Percentiles rank a stretch among this genome's conserved stretches.
phyloP scores from a whole-genome alignment of 2,888 invertebrate genomes.

The Sphaerophoria rueppellii region DNA sequence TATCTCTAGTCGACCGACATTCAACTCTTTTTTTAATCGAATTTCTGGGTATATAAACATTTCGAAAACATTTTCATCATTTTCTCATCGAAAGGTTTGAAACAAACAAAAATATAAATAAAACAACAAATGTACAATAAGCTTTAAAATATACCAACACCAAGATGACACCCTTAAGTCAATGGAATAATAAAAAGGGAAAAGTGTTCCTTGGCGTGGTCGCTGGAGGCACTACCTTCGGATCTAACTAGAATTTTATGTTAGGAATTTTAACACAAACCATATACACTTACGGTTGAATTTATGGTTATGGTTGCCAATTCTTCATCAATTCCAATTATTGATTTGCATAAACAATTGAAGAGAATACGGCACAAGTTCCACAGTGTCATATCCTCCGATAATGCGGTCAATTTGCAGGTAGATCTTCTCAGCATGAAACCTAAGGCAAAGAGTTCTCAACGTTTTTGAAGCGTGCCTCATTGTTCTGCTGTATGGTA shows the following conservation, averaged over 20 bases:
- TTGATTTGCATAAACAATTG: no score
- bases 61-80: slow-evolving; percentile 29
- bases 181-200: slow-evolving; percentile 22
- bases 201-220: slow-evolving; percentile 16
- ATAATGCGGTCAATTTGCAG: no score
- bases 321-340: no score
- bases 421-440: no score
- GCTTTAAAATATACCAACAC: slow-evolving; percentile 6
- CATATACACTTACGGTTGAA: not conserved
- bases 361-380: no score
- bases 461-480: no score
- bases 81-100: slow-evolving; percentile 30
- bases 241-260: not conserved
- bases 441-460: no score
- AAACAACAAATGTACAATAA: slow-evolving; percentile 15
- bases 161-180: slow-evolving; percentile 15
- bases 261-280: slow-evolving; percentile 2
- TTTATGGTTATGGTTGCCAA: slow-evolving; percentile 3
- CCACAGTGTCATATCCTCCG: no score
- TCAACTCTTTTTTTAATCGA: slow-evolving; percentile 22
- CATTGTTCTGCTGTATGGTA: no score
- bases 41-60: not conserved
- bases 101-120: not conserved
- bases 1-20: not conserved
- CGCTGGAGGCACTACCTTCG: slow-evolving; percentile 25